These are phyloP conservation scores for Caiman crocodilus DNA, from an alignment of 2,797 vertebrate species.

Conservation along the genomic window DNA sequence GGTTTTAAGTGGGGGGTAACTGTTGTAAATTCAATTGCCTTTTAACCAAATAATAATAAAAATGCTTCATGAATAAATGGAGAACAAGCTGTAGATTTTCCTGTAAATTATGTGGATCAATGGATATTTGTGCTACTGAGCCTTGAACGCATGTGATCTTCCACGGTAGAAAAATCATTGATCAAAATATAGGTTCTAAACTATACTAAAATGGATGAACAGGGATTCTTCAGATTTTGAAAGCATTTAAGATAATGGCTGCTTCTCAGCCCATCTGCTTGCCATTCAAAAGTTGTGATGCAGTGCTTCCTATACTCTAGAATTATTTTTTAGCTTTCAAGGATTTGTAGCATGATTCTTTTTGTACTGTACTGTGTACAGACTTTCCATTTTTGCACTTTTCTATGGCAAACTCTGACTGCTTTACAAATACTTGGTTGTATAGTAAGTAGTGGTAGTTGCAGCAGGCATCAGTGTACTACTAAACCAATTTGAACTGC, in stretches of 20 bases:
- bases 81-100: constrained; percentile 65
- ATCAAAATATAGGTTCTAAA: constrained; percentile 57
- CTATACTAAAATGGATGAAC: constrained; percentile 61
- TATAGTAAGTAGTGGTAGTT: constrained; percentile 40
- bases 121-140: constrained; percentile 46
- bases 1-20: not conserved
- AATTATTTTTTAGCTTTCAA: constrained; percentile 69
- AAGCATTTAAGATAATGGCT: constrained; percentile 56
- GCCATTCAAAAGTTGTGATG: constrained; percentile 63
- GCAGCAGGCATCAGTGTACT: constrained; percentile 29
- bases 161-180: constrained; percentile 49
- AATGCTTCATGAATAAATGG: constrained; percentile 24
- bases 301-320: constrained; percentile 63
- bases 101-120: constrained; percentile 47
- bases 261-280: constrained; percentile 61
- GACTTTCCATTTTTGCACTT: constrained; percentile 66
- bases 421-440: constrained; percentile 62
- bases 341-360: constrained; percentile 65
- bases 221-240: constrained; percentile 71
- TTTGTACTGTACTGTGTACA: constrained; percentile 69
- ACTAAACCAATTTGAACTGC: constrained; percentile 19
- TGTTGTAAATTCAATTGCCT: constrained; percentile 54
- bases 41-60: constrained; percentile 42
- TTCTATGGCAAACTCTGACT: constrained; percentile 70
- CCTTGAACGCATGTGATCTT: constrained; percentile 57